These are phyloP conservation scores for Steinernema scapterisci DNA, from an alignment of 2,888 invertebrate genomes.

Conservation along the genomic window DNA sequence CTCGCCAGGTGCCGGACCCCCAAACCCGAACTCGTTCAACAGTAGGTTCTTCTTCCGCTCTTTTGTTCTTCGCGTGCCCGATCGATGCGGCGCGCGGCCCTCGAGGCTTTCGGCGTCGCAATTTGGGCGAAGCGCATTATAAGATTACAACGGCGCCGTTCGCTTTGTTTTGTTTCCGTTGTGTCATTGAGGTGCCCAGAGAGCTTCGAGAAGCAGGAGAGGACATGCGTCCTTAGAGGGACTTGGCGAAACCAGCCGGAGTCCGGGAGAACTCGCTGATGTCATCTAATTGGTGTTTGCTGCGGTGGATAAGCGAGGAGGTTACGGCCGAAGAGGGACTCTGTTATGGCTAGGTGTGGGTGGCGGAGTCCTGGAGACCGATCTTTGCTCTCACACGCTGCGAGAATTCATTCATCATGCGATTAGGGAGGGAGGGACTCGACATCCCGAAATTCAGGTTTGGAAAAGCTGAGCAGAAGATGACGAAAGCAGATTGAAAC, in stretches of 20 bases:
- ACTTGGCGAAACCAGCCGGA: not conserved
- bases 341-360: too few species aligned
- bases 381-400: too few species aligned
- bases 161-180: not conserved
- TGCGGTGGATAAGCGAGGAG: not conserved
- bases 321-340: too few species aligned
- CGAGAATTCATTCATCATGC: too few species aligned
- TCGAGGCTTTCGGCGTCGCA: not conserved
- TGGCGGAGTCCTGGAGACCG: too few species aligned
- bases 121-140: not conserved
- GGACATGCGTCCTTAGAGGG: not conserved
- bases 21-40: slow-evolving; percentile 44
- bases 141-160: not conserved
- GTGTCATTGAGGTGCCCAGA: not conserved
- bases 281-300: slow-evolving; percentile 21
- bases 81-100: not conserved
- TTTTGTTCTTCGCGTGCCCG: not conserved
- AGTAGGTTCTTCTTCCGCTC: slow-evolving; percentile 43
- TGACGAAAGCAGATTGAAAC: too few species aligned
- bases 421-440: not conserved
- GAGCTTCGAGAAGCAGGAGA: too few species aligned
- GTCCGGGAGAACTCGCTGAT: not conserved
- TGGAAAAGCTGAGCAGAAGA: too few species aligned
- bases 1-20: slow-evolving; percentile 49
- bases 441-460: not conserved